These are phyloP conservation scores for Erannis defoliaria DNA, from an alignment of 2,888 invertebrate genomes.

Conservation along the genomic window DNA sequence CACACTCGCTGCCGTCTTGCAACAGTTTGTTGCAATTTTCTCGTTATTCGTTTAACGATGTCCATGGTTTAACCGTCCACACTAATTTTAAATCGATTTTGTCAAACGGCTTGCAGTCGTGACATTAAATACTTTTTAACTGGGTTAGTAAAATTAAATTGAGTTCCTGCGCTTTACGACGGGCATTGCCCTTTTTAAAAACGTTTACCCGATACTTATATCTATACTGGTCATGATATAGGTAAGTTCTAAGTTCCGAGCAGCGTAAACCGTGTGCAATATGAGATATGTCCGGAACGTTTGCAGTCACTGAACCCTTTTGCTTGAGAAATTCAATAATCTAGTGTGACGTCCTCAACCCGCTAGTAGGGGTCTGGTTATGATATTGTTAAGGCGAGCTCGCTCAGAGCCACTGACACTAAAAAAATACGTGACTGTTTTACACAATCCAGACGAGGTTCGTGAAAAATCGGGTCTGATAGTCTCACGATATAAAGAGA, in stretches of 20 bases:
- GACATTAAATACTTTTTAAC: slow-evolving; percentile 20
- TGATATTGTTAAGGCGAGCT: slow-evolving; percentile 69
- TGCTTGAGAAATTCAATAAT: slow-evolving; percentile 68
- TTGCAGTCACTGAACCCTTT: slow-evolving; percentile 63
- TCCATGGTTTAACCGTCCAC: slow-evolving; percentile 46
- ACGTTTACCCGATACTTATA: neutral
- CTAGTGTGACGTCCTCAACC: slow-evolving; percentile 49
- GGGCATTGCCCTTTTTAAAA: neutral
- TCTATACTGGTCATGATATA: neutral
- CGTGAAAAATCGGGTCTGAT: slow-evolving; percentile 66
- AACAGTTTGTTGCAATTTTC: slow-evolving; percentile 60
- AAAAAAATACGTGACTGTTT: slow-evolving; percentile 75
- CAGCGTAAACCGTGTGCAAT: slow-evolving; percentile 26
- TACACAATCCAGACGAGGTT: slow-evolving; percentile 60
- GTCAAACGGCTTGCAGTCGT: slow-evolving; percentile 37
- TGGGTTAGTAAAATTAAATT: slow-evolving; percentile 14
- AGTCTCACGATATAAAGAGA: slow-evolving; percentile 66
- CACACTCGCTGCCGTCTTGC: slow-evolving; percentile 30
- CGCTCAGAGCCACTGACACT: slow-evolving; percentile 67
- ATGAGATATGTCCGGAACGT: slow-evolving; percentile 51
- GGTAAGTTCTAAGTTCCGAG: neutral
- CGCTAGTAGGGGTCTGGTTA: slow-evolving; percentile 60
- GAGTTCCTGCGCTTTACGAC: slow-evolving; percentile 8
- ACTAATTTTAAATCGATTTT: slow-evolving; percentile 48
- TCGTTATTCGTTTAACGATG: slow-evolving; percentile 54